Percentiles rank a stretch among this genome's conserved stretches.
These are phyloP conservation scores for Drosophila buzzatii DNA, from an alignment of 2,888 invertebrate species.

Conservation along the genomic window DNA sequence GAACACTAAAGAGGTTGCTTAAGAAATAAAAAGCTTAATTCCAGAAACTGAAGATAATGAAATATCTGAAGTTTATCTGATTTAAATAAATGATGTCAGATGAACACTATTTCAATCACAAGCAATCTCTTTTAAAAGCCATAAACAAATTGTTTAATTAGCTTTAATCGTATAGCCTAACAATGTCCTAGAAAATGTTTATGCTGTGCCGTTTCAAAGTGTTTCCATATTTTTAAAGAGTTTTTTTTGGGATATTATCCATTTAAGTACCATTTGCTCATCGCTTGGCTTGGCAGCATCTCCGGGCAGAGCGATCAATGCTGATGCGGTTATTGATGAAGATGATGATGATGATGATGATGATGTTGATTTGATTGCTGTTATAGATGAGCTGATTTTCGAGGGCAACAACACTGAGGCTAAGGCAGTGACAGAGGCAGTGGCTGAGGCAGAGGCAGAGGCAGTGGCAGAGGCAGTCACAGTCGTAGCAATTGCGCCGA, in stretches of 20 bases:
- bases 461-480: not conserved
- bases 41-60: too few species aligned
- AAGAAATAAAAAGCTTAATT: not conserved
- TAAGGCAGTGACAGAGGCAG: not conserved
- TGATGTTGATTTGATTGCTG: slow-evolving; percentile 33
- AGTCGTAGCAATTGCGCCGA: slow-evolving; percentile 46
- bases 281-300: slow-evolving; percentile 38
- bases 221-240: slow-evolving; percentile 5
- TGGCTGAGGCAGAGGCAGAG: not conserved
- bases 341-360: slow-evolving; percentile 38
- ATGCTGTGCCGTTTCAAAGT: slow-evolving; percentile 61
- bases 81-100: not conserved
- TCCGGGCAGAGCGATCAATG: slow-evolving; percentile 44
- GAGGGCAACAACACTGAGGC: slow-evolving; percentile 36
- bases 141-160: not conserved
- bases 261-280: slow-evolving; percentile 67
- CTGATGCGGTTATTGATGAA: slow-evolving; percentile 28
- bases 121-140: not conserved
- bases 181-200: slow-evolving; percentile 14
- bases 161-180: not conserved
- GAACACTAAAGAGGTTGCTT: not conserved
- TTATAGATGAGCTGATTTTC: slow-evolving; percentile 29
- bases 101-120: not conserved
- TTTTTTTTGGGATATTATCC: slow-evolving; percentile 21
- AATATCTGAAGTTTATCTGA: not conserved